A percentile compares a stretch with the other conserved stretches of the same genome.
Conservation (phyloP, 2,113 vertebrate species). For the Xiphophorus maculatus region DNA sequence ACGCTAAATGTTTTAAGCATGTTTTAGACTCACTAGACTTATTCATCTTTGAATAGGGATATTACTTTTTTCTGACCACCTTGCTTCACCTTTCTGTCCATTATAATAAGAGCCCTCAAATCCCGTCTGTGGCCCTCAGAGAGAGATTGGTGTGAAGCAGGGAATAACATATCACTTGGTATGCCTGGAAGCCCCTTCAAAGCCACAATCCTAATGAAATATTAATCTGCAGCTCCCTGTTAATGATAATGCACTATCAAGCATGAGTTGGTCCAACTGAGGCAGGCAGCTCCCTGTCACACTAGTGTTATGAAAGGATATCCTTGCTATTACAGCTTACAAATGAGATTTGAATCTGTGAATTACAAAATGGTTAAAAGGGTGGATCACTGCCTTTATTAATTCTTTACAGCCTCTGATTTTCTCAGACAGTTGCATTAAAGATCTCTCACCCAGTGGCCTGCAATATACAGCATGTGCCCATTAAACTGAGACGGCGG, state of each 20-base stretch:
- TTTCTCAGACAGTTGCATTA: conserved; percentile 59
- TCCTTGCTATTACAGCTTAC: conserved; percentile 62
- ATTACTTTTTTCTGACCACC: conserved; percentile 59
- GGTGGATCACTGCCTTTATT: conserved; percentile 61
- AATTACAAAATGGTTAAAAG: conserved; percentile 72
- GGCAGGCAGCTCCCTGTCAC: conserved; percentile 58
- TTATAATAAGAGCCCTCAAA: conserved; percentile 72
- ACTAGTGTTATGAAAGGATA: conserved; percentile 69
- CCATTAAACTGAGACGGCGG: conserved; percentile 33
- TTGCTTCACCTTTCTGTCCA: conserved; percentile 65
- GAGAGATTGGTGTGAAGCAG: conserved; percentile 59
- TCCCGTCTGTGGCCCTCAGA: conserved; percentile 47
- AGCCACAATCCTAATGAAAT: conserved; percentile 77
- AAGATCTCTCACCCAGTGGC: conserved; percentile 53
- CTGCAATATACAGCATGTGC: conserved; percentile 36
- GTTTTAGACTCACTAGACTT: conserved; percentile 50
- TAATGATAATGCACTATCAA: conserved; percentile 80
- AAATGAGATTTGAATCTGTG: conserved; percentile 77
- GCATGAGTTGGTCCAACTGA: conserved; percentile 64
- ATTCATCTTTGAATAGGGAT: conserved; percentile 65
- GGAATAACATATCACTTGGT: conserved; percentile 69
- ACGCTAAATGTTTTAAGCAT: conserved; percentile 63
- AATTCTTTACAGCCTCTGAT: conserved; percentile 65
- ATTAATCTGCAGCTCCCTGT: conserved; percentile 71
- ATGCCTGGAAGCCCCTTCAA: conserved; percentile 63